A percentile compares a stretch with the other conserved stretches of the same genome.
Evolutionary conservation across 2,797 vertebrate species (phyloP).

Genomic region (Sebastes oblongus): DNA sequence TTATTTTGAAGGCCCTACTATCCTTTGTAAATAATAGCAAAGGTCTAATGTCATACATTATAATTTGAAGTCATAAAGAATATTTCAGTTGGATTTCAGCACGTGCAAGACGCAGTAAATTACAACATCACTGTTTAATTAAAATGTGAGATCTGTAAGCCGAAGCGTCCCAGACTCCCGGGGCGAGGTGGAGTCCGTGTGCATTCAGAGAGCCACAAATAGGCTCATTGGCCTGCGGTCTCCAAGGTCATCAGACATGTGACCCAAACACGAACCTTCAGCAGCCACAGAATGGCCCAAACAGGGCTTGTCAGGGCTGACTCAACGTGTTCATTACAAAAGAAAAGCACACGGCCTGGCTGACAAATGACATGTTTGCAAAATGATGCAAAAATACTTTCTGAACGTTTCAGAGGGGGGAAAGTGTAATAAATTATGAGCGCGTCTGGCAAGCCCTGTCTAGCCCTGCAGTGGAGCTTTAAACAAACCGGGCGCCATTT

Average conservation of each 20-base stretch:
- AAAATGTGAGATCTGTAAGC: background rate
- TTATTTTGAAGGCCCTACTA: background rate
- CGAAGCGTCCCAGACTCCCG: constrained; percentile 1
- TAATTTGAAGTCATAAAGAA: background rate
- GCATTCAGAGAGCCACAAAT: constrained; percentile 43
- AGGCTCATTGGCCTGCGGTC: constrained; percentile 47
- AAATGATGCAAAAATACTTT: constrained; percentile 63
- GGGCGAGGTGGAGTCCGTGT: constrained; percentile 33
- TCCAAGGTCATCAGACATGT: constrained; percentile 62
- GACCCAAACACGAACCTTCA: constrained; percentile 53
- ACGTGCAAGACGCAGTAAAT: constrained; percentile 14
- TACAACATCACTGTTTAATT: background rate
- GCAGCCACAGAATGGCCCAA: constrained; percentile 30
- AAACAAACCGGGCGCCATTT: constrained; percentile 42
- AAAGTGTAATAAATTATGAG: constrained; percentile 52
- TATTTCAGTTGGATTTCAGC: background rate
- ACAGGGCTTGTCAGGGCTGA: constrained; percentile 19
- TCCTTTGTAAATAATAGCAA: background rate
- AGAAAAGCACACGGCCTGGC: constrained; percentile 25
- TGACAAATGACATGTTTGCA: constrained; percentile 64
- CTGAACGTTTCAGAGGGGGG: constrained; percentile 4
- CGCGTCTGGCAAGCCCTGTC: constrained; percentile 38
- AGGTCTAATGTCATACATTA: background rate
- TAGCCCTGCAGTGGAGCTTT: constrained; percentile 48
- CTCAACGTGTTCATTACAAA: constrained; percentile 52